Base-by-base conservation (phyloP, 2,797 vertebrate species). In the Aratinga solstitialis region DNA sequence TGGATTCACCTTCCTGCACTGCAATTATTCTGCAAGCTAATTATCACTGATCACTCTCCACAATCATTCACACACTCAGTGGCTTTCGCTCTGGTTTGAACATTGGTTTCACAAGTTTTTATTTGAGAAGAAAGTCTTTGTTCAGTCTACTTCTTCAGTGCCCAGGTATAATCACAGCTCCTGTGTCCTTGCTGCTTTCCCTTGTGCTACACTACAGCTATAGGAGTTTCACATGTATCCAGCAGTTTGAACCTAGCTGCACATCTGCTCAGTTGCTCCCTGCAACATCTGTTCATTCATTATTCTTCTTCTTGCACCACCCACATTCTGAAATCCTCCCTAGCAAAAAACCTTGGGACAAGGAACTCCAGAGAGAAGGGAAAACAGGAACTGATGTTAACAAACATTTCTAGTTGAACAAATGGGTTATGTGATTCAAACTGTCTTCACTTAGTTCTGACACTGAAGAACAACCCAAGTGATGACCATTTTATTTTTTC, bases 341-440 rank as follows among this genome's bases (percentile, higher is more conserved):
- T 61, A 20, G 18, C 3, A 29, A 79, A 85, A 32, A 4, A 4
- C 0, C 7, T 10, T 27, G 43, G 32, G 58, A 58, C 0, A 0
- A 13, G 36, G 45, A 91, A 56, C 40, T 79, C 51, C 65, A 80
- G 50, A 76, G 68, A 65, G 62, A 83, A 56, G 30, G 34, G 45
- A 34, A 67, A 58, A 50, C n/a, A 50, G n/a, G 20, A 75, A 51
- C 40, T 32, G 30, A 42, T 61, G 17, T 36, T 69, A 76, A 54
- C 47, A 50, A 84, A 36, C 32, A 26, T 59, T 94, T 66, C 34
- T 73, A 50, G 15, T 30, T 56, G 53, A 81, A 86, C 45, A 68
- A 78, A 45, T 45, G 5, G 38, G 32, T 86, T 80, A 45, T 48
- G 20, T 58, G 48, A 50, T 77, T 83, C 26, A 58, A 32, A 62